Evolutionary conservation across 2,888 invertebrate species (phyloP).

Genomic region (Mystacides longicornis): DNA sequence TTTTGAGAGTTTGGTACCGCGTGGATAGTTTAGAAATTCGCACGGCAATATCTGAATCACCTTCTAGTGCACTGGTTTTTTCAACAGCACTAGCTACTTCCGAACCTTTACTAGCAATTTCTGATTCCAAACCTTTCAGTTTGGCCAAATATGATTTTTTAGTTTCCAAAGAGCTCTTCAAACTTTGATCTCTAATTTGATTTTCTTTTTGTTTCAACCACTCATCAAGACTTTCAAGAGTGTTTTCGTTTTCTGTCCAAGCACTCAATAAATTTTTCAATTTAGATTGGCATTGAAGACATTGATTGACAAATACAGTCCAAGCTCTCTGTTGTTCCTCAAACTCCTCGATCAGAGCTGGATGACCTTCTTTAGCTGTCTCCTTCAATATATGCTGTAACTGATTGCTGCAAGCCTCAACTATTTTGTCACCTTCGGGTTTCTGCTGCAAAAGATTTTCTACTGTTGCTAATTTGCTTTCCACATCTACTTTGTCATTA

Average conservation of each 20-base stretch:
- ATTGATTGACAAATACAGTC: slow-evolving; percentile 66
- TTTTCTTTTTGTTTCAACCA: slow-evolving; percentile 85
- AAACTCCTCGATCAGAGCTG: slow-evolving; percentile 62
- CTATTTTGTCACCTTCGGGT: slow-evolving; percentile 63
- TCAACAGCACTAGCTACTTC: slow-evolving; percentile 62
- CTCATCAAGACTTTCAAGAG: slow-evolving; percentile 67
- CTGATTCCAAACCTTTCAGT: slow-evolving; percentile 62
- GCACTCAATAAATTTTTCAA: slow-evolving; percentile 68
- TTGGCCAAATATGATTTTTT: slow-evolving; percentile 74
- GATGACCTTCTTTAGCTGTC: slow-evolving; percentile 72
- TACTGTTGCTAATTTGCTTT: slow-evolving; percentile 64
- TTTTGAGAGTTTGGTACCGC: slow-evolving; percentile 74
- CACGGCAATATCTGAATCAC: slow-evolving; percentile 65
- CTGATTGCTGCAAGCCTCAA: slow-evolving; percentile 62
- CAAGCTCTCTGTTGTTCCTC: slow-evolving; percentile 68
- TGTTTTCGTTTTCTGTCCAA: slow-evolving; percentile 74
- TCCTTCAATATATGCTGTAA: slow-evolving; percentile 66
- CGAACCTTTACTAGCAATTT: slow-evolving; percentile 58
- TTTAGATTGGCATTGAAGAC: slow-evolving; percentile 62
- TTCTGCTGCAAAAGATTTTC: slow-evolving; percentile 69
- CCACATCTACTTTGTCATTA: slow-evolving; percentile 71
- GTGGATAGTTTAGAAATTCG: slow-evolving; percentile 73
- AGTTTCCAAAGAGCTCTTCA: slow-evolving; percentile 77
- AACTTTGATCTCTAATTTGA: slow-evolving; percentile 80
- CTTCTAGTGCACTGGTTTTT: slow-evolving; percentile 62